These are phyloP conservation scores for Propithecus deckenii DNA, from an alignment of 2,797 vertebrate species.

Conservation along the genomic window DNA sequence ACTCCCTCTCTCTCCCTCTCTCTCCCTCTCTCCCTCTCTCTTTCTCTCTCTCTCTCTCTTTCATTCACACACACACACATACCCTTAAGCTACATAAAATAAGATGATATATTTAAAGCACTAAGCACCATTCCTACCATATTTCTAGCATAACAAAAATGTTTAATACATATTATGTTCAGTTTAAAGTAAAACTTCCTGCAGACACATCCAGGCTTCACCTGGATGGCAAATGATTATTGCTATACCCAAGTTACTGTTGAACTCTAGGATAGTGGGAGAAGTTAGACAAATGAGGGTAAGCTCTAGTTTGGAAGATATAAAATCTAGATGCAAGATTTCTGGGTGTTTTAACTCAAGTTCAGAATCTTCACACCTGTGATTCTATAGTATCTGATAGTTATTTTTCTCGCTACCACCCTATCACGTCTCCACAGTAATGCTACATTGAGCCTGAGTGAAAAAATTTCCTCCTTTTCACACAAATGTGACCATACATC, in stretches of 20 bases:
- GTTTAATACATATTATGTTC: neutral
- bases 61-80: neutral
- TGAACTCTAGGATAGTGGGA: neutral
- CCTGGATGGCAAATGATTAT: neutral
- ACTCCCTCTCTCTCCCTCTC: neutral
- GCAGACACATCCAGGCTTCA: neutral
- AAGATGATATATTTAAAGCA: neutral
- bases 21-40: neutral
- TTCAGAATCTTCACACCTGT: neutral
- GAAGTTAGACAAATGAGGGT: neutral
- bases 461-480: neutral
- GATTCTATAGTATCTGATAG: neutral
- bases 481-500: neutral
- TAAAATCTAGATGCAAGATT: neutral
- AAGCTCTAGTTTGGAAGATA: neutral
- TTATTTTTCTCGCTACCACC: neutral
- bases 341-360: neutral
- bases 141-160: neutral
- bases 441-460: neutral
- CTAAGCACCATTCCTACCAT: neutral
- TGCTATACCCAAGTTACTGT: neutral
- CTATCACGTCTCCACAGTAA: neutral
- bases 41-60: no score
- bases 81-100: neutral
- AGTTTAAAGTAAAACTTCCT: neutral